Conservation (phyloP, 2,113 vertebrate genomes). For the Vidua macroura region DNA sequence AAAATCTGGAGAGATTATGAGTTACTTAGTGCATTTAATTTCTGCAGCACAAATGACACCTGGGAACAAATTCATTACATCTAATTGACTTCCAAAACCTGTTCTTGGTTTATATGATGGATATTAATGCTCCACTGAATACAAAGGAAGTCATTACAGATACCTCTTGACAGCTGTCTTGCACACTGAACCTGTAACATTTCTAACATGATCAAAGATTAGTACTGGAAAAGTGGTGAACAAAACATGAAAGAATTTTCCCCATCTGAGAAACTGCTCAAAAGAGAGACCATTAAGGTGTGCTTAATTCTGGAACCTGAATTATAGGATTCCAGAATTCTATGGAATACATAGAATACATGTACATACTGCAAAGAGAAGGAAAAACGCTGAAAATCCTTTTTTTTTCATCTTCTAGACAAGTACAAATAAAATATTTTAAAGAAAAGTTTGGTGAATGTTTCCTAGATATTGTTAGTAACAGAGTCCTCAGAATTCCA, state of each 20-base stretch:
- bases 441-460: neutral
- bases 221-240: neutral
- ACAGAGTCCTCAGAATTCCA: neutral
- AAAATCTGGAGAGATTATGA: neutral
- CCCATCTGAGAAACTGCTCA: neutral
- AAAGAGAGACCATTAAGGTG: neutral
- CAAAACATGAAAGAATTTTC: neutral
- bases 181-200: neutral
- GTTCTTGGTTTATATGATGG: neutral
- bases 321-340: neutral
- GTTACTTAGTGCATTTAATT: neutral
- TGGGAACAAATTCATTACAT: neutral
- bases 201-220: neutral
- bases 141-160: neutral
- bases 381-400: neutral
- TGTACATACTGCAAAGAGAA: neutral
- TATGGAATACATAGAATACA: no score
- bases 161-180: neutral
- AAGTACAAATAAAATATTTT: neutral
- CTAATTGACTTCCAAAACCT: neutral
- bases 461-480: neutral
- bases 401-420: neutral
- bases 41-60: neutral
- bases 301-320: neutral
- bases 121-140: neutral